Percentiles rank a stretch among this genome's conserved stretches.
These are phyloP conservation scores for Anisognathus igniventris DNA, from an alignment of 2,797 vertebrate species.

Conservation along the genomic window DNA sequence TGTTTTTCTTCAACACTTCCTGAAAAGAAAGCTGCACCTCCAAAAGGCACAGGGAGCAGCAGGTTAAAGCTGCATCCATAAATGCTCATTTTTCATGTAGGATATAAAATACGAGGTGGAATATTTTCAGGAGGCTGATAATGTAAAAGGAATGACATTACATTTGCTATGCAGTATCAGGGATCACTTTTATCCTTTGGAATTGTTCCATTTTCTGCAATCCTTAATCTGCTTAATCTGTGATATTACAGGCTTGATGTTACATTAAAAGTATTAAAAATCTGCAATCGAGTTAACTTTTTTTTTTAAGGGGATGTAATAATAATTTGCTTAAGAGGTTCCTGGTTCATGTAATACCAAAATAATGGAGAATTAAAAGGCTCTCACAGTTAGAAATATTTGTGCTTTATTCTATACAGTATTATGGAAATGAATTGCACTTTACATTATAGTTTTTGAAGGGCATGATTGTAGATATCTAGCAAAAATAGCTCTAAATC, in stretches of 20 bases:
- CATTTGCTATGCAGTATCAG: background rate
- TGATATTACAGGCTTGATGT: constrained; percentile 34
- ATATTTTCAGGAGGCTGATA: background rate
- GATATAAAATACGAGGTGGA: background rate
- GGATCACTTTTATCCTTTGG: background rate
- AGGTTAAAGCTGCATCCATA: background rate
- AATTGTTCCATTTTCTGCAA: background rate
- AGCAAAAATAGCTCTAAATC: constrained; percentile 31
- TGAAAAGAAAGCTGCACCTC: background rate
- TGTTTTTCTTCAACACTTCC: background rate
- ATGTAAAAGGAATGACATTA: constrained; percentile 32
- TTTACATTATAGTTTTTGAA: constrained; percentile 9
- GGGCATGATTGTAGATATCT: background rate
- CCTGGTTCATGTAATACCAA: background rate
- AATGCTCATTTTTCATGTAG: background rate
- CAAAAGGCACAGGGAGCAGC: background rate
- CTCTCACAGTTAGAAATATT: background rate
- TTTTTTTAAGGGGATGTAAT: background rate
- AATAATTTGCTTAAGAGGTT: background rate
- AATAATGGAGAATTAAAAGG: constrained; percentile 3
- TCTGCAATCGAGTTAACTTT: background rate
- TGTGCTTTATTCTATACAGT: background rate
- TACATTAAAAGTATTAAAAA: constrained; percentile 54
- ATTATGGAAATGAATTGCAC: constrained; percentile 14
- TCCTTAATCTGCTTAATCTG: constrained; percentile 42